Evolutionary conservation across 2,888 invertebrate species (phyloP), one percentile per base, ranked within the genome.

Genomic region (Cacoxenus indagator): DNA sequence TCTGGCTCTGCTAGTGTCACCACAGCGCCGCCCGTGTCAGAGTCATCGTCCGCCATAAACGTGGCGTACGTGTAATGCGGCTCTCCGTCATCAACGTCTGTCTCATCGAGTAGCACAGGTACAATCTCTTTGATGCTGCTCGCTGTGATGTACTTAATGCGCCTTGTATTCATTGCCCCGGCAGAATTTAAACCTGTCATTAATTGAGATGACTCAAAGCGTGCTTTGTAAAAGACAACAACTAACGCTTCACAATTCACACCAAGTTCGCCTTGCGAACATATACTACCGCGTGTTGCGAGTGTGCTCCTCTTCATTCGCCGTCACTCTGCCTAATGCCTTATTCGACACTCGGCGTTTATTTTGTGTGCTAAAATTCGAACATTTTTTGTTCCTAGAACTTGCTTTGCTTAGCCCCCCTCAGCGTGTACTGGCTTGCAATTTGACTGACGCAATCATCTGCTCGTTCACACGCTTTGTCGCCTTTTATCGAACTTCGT

Each of bases 41-140:
- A 79, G 24, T 85, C 86, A 29, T 86, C 85, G 1, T 81, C 82
- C 0, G 81, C 76, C n/a, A 82, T 78, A 31, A 84, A 78, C 8
- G 87, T 84, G 0, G 86, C 85, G 69, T 87, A 86, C 0, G 86
- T 82, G 71, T 86, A 87, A 54, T 85, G 85, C n/a, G 82, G 76
- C 27, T 76, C 74, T 0, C 78, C 83, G 2, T 67, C 74, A 17
- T 71, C 78, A 11, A 77, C 77, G 11, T 79, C 84, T 1, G 78
- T 75, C 24, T 84, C 84, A n/a, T 84, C 84, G 64, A 87, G 78
- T 55, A 87, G 76, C 14, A 86, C 83, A 8, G 86, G 85, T 19
- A 85, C 83, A 0, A 81, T 78, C 31, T 87, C 82, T 67, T 86
- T 86, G 24, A 81, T 71, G 0, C 73, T 70, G 0, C 71, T 73